Base-by-base conservation (phyloP, 2,113 vertebrate genomes). In the Gorilla gorilla region DNA sequence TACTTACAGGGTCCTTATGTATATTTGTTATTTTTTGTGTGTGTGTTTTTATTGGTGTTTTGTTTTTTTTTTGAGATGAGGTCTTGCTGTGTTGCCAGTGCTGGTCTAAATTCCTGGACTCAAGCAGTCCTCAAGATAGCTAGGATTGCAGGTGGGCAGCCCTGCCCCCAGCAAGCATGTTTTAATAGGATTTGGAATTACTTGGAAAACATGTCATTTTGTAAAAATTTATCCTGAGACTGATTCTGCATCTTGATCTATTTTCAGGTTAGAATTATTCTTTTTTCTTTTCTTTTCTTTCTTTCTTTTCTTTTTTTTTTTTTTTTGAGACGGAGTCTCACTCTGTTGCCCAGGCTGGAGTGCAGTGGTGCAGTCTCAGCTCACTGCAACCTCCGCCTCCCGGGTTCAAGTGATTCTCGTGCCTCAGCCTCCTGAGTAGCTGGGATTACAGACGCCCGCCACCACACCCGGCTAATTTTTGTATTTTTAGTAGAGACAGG, bases 171-270 rank as follows among this genome's bases (percentile, higher is more conserved):
- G 40, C 72, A 43, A 80, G 32, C 94, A 23, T 84, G 35, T 85
- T 91, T 96, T 93, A 85, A 85, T 38, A 75, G 40, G 30, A 82
- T 81, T 68, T 86, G 38, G 43, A 87, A 84, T 92, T 94, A 84
- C 66, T 91, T 89, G 80, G 68, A 89, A 97, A 89, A 38, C 23
- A 50, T 30, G 20, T 57, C 2, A 9, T 89, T 85, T 96, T 94
- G 12, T 73, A 89, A 79, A 92, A 89, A 48, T 75, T n/a, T 79
- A 12, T 89, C 40, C 27, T 50, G 40, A 48, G 40, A 45, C 76
- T 90, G 48, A 57, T 66, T 80, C 50, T 88, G 40, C n/a, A 83
- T 22, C 61, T 96, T 92, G 79, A 76, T 20, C 8, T 61, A 13
- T 92, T 89, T 94, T 95, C 50, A 89, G 61, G 27, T 64, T 30